A percentile compares a stretch with the other conserved stretches of the same genome.
These are phyloP conservation scores for Augochlorella aurata DNA, from an alignment of 2,888 invertebrate genomes.

Conservation along the genomic window DNA sequence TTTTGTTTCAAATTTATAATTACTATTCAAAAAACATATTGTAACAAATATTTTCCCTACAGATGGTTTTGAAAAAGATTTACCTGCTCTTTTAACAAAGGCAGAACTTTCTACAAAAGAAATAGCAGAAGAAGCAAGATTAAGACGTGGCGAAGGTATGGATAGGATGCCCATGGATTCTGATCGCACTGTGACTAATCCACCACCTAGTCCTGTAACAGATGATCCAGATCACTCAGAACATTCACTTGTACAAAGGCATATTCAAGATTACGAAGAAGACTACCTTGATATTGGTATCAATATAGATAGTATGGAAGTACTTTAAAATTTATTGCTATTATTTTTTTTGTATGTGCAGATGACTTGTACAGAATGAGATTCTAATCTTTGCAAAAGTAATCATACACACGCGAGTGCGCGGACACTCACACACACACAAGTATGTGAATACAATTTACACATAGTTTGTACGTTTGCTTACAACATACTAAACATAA, in stretches of 20 bases:
- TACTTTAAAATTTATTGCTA: slow-evolving; percentile 83
- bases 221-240: slow-evolving; percentile 84
- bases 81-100: slow-evolving; percentile 86
- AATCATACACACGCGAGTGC: neutral
- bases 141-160: slow-evolving; percentile 80
- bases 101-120: slow-evolving; percentile 84
- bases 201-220: slow-evolving; percentile 91
- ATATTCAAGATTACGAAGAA: slow-evolving; percentile 84
- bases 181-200: slow-evolving; percentile 86
- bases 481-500: slow-evolving; percentile 50
- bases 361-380: slow-evolving; percentile 49
- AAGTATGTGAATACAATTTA: slow-evolving; percentile 43
- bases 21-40: neutral
- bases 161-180: slow-evolving; percentile 78
- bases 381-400: slow-evolving; percentile 36
- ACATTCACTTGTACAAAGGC: slow-evolving; percentile 74
- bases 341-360: slow-evolving; percentile 34
- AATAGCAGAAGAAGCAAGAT: slow-evolving; percentile 84
- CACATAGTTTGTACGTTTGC: slow-evolving; percentile 49
- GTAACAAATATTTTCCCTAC: slow-evolving; percentile 18
- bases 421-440: neutral
- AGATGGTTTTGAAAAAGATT: slow-evolving; percentile 83
- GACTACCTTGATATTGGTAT: slow-evolving; percentile 88
- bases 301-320: slow-evolving; percentile 88
- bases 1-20: neutral